These are phyloP conservation scores for Pheucticus melanocephalus DNA, from an alignment of 2,113 vertebrate species.

Conservation along the genomic window DNA sequence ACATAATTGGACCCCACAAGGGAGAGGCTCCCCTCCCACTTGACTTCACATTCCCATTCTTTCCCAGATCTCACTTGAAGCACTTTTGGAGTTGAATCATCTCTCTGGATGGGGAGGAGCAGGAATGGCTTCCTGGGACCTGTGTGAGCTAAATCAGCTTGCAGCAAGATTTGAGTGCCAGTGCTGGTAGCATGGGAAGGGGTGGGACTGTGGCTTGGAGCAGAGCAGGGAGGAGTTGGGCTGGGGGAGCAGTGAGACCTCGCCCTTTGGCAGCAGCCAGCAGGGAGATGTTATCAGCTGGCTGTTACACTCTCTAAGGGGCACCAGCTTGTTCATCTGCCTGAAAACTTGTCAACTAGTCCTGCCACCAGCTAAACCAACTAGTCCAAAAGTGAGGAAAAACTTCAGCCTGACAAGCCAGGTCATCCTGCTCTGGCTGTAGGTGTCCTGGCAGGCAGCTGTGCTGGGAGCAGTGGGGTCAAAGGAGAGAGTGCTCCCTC, in stretches of 20 bases:
- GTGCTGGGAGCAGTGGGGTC: fast-evolving
- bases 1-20: background rate
- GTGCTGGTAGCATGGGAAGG: background rate
- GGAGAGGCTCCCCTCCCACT: slow-evolving; percentile 13
- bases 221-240: slow-evolving; percentile 20
- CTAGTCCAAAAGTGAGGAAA: background rate
- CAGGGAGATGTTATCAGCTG: slow-evolving; percentile 19
- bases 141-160: background rate
- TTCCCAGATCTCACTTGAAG: background rate
- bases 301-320: background rate
- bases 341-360: background rate
- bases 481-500: background rate
- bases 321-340: background rate
- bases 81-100: background rate
- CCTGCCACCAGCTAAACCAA: background rate
- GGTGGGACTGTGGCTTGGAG: background rate
- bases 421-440: background rate
- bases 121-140: slow-evolving; percentile 5
- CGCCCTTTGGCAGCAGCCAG: background rate
- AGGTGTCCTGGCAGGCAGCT: background rate
- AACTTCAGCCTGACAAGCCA: background rate
- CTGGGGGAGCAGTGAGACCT: slow-evolving; percentile 3
- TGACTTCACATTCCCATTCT: background rate
- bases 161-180: background rate
- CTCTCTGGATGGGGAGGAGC: background rate